These are phyloP conservation scores for Empis stercorea DNA, from an alignment of 2,888 invertebrate species.

Conservation along the genomic window DNA sequence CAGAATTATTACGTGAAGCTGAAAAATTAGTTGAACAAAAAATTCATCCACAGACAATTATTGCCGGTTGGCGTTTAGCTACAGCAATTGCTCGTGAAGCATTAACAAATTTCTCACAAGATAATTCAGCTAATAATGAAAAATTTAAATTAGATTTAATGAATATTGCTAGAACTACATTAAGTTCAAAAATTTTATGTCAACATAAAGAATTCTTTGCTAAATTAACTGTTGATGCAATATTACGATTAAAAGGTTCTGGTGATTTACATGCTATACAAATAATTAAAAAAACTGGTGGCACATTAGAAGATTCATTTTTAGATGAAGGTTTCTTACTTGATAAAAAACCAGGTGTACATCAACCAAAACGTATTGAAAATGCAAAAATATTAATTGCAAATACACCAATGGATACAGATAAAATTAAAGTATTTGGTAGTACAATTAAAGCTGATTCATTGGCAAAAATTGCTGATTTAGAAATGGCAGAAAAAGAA, in stretches of 20 bases:
- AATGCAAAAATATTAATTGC: constrained; percentile 96
- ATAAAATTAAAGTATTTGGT: constrained; percentile 98
- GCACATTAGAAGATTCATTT: constrained; percentile 86
- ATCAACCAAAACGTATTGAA: constrained; percentile 86
- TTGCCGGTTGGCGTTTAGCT: constrained; percentile 89
- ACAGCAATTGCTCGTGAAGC: constrained; percentile 73
- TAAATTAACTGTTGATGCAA: constrained; percentile 89
- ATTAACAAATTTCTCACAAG: constrained; percentile 61
- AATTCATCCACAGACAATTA: constrained; percentile 96
- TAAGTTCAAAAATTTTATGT: constrained; percentile 94
- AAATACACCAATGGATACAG: constrained; percentile 99
- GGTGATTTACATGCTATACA: constrained; percentile 94
- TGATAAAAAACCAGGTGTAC: constrained; percentile 94
- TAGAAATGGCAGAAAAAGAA: constrained; percentile 95
- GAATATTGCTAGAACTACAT: constrained; percentile 94
- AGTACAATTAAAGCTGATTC: constrained; percentile 88
- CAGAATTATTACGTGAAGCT: constrained; percentile 89
- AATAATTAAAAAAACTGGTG: constrained; percentile 94
- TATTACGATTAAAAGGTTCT: constrained; percentile 86
- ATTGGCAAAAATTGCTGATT: constrained; percentile 89
- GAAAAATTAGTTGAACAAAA: constrained; percentile 87
- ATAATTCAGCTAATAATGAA: constrained; percentile 66
- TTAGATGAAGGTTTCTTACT: constrained; percentile 89
- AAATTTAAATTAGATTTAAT: constrained; percentile 77
- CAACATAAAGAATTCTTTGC: constrained; percentile 96